Evolutionary conservation across 2,888 invertebrate genomes (phyloP).

Genomic region (Metopia argyrocephala): DNA sequence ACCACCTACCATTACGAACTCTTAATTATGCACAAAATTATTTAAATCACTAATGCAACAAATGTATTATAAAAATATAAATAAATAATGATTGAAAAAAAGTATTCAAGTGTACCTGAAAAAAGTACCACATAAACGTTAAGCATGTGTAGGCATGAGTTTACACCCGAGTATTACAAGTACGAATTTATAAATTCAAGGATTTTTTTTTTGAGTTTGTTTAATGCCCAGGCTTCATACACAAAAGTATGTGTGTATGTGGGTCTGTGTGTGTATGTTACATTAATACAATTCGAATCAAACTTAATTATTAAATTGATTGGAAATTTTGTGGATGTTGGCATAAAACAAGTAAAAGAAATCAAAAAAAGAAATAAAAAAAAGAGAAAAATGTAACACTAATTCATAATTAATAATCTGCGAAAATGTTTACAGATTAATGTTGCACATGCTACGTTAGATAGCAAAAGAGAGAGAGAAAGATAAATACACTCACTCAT

Average conservation of each 20-base stretch:
- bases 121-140: slow-evolving; percentile 6
- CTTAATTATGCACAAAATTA: slow-evolving; percentile 50
- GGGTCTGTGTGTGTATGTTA: too few relatives aligned
- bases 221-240: not conserved
- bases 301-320: slow-evolving; percentile 63
- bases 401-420: slow-evolving; percentile 69
- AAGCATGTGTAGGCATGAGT: not conserved
- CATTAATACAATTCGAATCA: slow-evolving; percentile 12
- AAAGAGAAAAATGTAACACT: slow-evolving; percentile 22
- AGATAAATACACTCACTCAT: too few relatives aligned
- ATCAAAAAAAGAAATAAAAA: slow-evolving; percentile 12
- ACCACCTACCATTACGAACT: not conserved
- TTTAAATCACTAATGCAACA: slow-evolving; percentile 39
- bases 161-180: not conserved
- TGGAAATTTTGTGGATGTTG: slow-evolving; percentile 62
- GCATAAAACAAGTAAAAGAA: slow-evolving; percentile 37
- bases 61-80: slow-evolving; percentile 45
- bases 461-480: too few relatives aligned
- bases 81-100: slow-evolving; percentile 28
- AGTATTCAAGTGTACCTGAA: not conserved
- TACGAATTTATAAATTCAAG: not conserved
- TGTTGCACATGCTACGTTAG: slow-evolving; percentile 39
- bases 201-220: too few relatives aligned
- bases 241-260: not conserved
- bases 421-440: slow-evolving; percentile 67